phyloP scores from a whole-genome alignment of 2,888 invertebrate species.

The Himalopsyche tibetana region DNA sequence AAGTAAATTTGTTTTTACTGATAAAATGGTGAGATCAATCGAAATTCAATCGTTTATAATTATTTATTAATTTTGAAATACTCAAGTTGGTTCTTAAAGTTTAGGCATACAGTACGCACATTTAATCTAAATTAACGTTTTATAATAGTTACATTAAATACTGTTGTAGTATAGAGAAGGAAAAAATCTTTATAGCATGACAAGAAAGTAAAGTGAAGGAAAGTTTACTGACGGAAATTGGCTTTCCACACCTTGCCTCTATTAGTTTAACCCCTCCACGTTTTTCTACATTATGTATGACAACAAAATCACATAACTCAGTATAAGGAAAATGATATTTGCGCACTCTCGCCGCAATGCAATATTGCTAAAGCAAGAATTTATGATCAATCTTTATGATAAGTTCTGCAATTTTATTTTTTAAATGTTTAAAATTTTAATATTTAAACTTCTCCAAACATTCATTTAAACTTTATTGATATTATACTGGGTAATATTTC shows the following conservation, averaged over 20 bases:
- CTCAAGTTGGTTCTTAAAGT: too few relatives aligned
- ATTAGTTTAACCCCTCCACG: conserved; percentile 35
- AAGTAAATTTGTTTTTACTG: too few relatives aligned
- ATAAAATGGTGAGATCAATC: too few relatives aligned
- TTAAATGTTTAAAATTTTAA: background rate
- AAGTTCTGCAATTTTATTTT: background rate
- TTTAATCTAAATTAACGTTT: too few relatives aligned
- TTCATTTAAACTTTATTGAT: too few relatives aligned
- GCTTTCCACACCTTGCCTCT: conserved; percentile 55
- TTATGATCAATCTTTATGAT: background rate
- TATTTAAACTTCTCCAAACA: background rate
- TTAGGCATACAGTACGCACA: too few relatives aligned
- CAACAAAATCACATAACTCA: conserved; percentile 53
- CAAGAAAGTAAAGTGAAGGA: background rate
- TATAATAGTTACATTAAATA: too few relatives aligned
- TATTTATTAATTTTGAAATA: too few relatives aligned
- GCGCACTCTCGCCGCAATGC: background rate
- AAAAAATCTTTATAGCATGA: background rate
- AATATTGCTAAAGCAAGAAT: background rate
- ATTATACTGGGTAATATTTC: too few relatives aligned
- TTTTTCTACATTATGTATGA: conserved; percentile 23
- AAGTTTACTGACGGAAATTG: conserved; percentile 56
- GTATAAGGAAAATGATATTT: conserved; percentile 51
- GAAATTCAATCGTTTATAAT: too few relatives aligned
- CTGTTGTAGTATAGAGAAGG: background rate